Conservation (phyloP, 2,888 invertebrate species). For the Cosmia trapezina region DNA sequence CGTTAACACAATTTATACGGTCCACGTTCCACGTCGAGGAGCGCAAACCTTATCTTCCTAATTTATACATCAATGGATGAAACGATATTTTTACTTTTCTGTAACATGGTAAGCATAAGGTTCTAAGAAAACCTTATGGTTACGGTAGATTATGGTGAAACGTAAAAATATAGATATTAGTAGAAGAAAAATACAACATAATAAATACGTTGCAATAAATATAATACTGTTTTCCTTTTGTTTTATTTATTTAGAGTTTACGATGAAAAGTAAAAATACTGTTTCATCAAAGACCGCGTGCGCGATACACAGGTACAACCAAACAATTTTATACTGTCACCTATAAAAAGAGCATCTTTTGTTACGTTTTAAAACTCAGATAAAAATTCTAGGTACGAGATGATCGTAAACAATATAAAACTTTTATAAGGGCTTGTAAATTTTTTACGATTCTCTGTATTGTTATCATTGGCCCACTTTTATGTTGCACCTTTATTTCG, state of each 20-base stretch:
- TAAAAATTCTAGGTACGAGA: slow-evolving; percentile 58
- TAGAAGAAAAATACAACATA: slow-evolving; percentile 5
- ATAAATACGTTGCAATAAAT: slow-evolving; percentile 20
- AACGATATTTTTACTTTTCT: no score
- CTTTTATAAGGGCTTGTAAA: slow-evolving; percentile 71
- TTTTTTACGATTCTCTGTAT: slow-evolving; percentile 70
- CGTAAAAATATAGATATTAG: neutral
- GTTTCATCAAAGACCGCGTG: slow-evolving; percentile 9
- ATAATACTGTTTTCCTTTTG: slow-evolving; percentile 7
- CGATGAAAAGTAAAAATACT: slow-evolving; percentile 24
- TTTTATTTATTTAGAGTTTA: slow-evolving; percentile 47
- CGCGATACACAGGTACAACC: slow-evolving; percentile 28
- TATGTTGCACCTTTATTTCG: slow-evolving; percentile 75
- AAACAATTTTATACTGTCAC: slow-evolving; percentile 54
- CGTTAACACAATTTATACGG: no score
- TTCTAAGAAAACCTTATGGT: no score
- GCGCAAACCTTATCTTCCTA: no score
- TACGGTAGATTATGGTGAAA: neutral
- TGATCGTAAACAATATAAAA: slow-evolving; percentile 72
- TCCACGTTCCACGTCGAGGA: no score
- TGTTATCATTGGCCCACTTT: slow-evolving; percentile 74
- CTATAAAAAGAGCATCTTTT: slow-evolving; percentile 61
- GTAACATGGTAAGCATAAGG: no score
- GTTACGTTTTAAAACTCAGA: slow-evolving; percentile 61
- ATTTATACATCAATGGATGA: no score